Conservation (phyloP, 1,140 invertebrate genomes). For the Schlechtendalia chinensis region DNA sequence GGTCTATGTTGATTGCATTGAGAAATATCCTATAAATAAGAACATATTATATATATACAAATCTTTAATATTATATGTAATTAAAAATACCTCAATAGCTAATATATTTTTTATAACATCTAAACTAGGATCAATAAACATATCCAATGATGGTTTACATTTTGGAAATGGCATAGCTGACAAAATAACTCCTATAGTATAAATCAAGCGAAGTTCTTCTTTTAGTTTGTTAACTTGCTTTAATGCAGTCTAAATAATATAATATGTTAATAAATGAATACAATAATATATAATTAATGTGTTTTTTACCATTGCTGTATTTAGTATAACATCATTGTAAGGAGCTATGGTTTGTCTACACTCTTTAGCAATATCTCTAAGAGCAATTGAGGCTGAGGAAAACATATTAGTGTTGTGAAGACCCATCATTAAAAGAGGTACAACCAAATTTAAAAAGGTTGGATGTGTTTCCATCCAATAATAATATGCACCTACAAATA, state of each 20-base stretch:
- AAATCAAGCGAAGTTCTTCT: slow-evolving; percentile 41
- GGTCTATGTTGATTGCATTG: slow-evolving; percentile 31
- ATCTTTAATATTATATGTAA: too few species aligned
- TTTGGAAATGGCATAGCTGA: slow-evolving; percentile 32
- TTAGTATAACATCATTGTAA: slow-evolving; percentile 69
- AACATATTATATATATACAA: too few species aligned
- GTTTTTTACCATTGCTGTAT: slow-evolving; percentile 61
- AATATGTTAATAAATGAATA: neutral
- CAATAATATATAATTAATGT: neutral
- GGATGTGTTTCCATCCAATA: slow-evolving; percentile 42
- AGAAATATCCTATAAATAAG: neutral
- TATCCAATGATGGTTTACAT: slow-evolving; percentile 32
- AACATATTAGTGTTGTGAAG: slow-evolving; percentile 54
- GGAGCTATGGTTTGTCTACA: slow-evolving; percentile 71
- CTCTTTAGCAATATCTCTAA: slow-evolving; percentile 81
- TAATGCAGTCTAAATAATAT: slow-evolving; percentile 9
- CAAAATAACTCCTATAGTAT: slow-evolving; percentile 42
- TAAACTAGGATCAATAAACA: slow-evolving; percentile 30
- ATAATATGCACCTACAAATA: slow-evolving; percentile 44
- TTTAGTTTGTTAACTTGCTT: slow-evolving; percentile 30
- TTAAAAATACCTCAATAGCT: slow-evolving; percentile 17
- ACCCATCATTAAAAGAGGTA: slow-evolving; percentile 44
- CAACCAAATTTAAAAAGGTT: slow-evolving; percentile 26
- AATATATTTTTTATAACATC: slow-evolving; percentile 29
- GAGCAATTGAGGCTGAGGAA: slow-evolving; percentile 76